phyloP scores from a whole-genome alignment of 2,797 vertebrate species.

The Crenuchus spilurus region DNA sequence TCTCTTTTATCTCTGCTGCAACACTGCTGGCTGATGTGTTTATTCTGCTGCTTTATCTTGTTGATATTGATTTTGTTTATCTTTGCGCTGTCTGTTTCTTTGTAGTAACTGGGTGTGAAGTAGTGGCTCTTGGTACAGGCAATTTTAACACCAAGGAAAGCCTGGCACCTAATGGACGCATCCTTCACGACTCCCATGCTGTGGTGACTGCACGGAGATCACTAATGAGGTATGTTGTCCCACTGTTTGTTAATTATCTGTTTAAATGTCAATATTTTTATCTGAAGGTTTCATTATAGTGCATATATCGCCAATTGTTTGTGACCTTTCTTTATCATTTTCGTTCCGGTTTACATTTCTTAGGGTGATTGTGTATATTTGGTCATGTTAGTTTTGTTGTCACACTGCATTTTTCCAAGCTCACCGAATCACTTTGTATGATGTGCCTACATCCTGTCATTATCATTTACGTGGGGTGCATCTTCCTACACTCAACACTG shows the following conservation, averaged over 20 bases:
- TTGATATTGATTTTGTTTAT: neutral
- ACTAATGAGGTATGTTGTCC: conserved; percentile 81
- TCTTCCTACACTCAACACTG: too few relatives aligned
- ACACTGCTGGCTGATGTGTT: neutral
- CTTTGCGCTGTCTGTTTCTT: conserved; percentile 1
- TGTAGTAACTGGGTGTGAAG: conserved; percentile 74
- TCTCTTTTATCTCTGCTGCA: too few relatives aligned
- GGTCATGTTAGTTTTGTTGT: too few relatives aligned
- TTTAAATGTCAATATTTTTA: neutral
- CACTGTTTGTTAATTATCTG: neutral
- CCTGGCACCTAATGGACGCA: conserved; percentile 75
- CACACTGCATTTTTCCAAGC: too few relatives aligned
- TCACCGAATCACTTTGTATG: too few relatives aligned
- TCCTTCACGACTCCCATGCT: conserved; percentile 89
- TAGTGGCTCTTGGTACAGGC: conserved; percentile 91
- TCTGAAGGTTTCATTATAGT: neutral
- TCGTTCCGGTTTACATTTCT: too few relatives aligned
- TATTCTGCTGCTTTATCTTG: neutral
- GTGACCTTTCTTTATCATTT: too few relatives aligned
- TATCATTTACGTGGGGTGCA: too few relatives aligned
- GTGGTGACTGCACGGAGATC: conserved; percentile 89
- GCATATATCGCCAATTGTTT: neutral
- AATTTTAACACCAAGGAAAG: conserved; percentile 81
- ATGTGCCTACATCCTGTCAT: too few relatives aligned
- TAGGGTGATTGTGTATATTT: too few relatives aligned